phyloP scores from a whole-genome alignment of 2,797 vertebrate species.

The Helarctos malayanus region DNA sequence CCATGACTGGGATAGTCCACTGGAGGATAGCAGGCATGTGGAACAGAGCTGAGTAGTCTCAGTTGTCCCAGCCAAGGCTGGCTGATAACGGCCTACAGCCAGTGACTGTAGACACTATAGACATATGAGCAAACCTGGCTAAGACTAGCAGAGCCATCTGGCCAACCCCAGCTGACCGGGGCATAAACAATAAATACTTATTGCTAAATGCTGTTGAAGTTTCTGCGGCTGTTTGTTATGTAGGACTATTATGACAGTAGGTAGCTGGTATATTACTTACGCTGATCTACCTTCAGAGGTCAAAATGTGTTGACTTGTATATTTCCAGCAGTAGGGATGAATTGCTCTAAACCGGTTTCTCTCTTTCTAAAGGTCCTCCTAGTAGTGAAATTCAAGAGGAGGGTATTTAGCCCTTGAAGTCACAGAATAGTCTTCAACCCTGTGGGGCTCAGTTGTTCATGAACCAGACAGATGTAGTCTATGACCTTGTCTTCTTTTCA shows the following conservation, averaged over 20 bases:
- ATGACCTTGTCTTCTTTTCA: conserved; percentile 51
- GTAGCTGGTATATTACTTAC: conserved; percentile 22
- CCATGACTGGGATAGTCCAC: neutral
- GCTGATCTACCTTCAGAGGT: neutral
- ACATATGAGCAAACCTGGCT: neutral
- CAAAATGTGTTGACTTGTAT: conserved; percentile 11
- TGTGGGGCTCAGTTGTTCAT: neutral
- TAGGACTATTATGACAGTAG: neutral
- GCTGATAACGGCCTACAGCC: neutral
- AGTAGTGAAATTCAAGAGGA: conserved; percentile 2
- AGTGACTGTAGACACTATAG: neutral
- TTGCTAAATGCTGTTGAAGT: neutral
- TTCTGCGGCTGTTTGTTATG: conserved; percentile 45
- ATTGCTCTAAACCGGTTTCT: neutral
- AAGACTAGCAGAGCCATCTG: conserved; percentile 29
- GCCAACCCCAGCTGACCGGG: neutral
- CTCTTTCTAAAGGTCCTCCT: conserved; percentile 25
- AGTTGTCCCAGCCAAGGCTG: neutral
- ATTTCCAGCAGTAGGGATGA: conserved; percentile 9
- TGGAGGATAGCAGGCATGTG: neutral
- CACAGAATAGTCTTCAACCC: neutral
- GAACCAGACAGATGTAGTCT: neutral
- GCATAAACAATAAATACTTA: neutral
- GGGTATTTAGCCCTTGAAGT: neutral
- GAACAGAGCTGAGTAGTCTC: neutral